Base-by-base conservation (phyloP, 2,888 invertebrate species). In the Aphodius granarius region DNA sequence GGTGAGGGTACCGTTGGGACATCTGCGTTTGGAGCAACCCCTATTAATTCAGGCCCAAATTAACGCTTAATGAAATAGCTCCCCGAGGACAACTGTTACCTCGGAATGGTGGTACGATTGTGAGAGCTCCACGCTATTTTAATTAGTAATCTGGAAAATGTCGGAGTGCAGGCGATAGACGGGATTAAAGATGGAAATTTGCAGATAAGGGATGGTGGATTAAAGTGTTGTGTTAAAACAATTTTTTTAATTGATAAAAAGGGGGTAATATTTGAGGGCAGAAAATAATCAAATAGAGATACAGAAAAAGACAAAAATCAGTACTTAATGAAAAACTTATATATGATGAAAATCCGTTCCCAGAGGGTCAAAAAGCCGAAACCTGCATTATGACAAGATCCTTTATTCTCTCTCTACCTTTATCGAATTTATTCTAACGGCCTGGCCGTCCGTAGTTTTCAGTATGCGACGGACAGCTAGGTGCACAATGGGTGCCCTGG, bases 51-150 rank as follows among this genome's bases (percentile, higher is more conserved):
- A 9, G 68, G 22, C 68, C 20, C n/a, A 68, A 68, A 68, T 68
- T 68, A 68, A 68, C 68, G 20, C 68, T 20, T 68, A 68, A 68
- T 68, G 68, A 22, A 68, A 68, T 68, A 68, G 68, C 16, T 21
- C 68, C 68, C 20, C 1, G 13, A 22, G 68, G 68, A 68, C 68
- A 22, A 68, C 21, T 68, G 68, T 68, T 22, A 19, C 68, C n/a
- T 20, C 16, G n/a, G 22, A 68, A 68, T 68, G 6, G 43, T 43
- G 9, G 2, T 3, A 13, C 43, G 43, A 43, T 43, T 1, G 43
- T 43, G 43, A 3, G 66, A n/a, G 66, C 43, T 43, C 43, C 13
- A 13, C 13, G 2, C 43, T 6, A 43, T 43, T 43, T 43, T 43
- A 43, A 43, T 43, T 43, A 43, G 43, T 43, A 43, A 43, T 43